Base-by-base conservation (phyloP, 2,888 invertebrate species). In the Sesia bembeciformis region DNA sequence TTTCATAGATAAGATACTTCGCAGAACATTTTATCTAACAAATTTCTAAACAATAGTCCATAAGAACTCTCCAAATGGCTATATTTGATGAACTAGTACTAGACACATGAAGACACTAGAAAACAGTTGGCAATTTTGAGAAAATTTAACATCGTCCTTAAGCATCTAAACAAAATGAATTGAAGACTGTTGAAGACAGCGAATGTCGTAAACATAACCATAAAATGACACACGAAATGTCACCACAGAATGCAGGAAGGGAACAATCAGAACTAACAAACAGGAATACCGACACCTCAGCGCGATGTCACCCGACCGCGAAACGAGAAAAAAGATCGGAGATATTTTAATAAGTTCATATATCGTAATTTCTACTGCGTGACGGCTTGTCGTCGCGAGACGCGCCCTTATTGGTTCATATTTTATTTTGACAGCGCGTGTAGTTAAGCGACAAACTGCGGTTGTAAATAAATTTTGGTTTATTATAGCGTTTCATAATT, bases 311-410 rank as follows among this genome's bases (percentile, higher is more conserved):
- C 59, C 76, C 75, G 71, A 81, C 72, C 81, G 81, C 80, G 81
- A 81, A 84, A 81, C 75, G 71, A 80, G 72, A 81, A 82, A 84
- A 81, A 79, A 61, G 53, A 49, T 40, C 59, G 61, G 57, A 71
- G 83, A 82, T 76, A 85, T 85, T 87, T 86, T 86, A 88, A 87
- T 88, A 86, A 87, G 80, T 86, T 84, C 84, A 80, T 84, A 82
- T 76, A 82, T 84, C 74, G 79, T 80, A 74, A 78, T 78, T 77
- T 76, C 77, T 76, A 64, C 69, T 57, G 74, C 79, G 81, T 87
- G 87, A 88, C 87, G 77, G 76, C 76, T 84, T 85, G 86, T 84
- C 87, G 70, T 61, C 84, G 76, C 66, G 58, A 70, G 73, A 64
- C 76, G 72, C 71, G 68, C 71, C 76, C 81, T 81, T 84, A 86